phyloP scores from a whole-genome alignment of 2,113 vertebrate species.

The Climacteris rufus region DNA sequence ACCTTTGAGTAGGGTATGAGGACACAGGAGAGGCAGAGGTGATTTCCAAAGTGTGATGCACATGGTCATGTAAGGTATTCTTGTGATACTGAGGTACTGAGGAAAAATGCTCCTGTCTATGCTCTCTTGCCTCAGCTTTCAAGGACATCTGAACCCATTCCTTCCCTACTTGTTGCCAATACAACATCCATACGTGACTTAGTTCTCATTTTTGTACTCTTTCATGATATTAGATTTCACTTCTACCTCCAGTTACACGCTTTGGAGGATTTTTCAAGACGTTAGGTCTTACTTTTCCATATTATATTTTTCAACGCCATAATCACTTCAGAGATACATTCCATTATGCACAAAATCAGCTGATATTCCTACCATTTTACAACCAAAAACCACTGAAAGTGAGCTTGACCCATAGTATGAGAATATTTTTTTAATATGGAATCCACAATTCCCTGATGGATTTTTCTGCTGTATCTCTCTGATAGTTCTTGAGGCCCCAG shows the following conservation, averaged over 20 bases:
- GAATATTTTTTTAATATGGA: background rate
- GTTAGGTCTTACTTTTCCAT: background rate
- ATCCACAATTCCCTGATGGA: background rate
- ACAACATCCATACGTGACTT: background rate
- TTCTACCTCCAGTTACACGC: background rate
- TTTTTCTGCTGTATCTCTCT: background rate
- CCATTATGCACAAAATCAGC: background rate
- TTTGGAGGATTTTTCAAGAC: background rate
- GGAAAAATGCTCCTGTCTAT: background rate
- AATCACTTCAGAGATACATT: background rate
- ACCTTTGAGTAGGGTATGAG: fast-evolving
- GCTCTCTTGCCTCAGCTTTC: background rate
- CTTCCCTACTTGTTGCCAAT: background rate
- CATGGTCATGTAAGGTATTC: background rate
- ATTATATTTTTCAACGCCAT: background rate
- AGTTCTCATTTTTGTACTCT: background rate
- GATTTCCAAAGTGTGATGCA: background rate
- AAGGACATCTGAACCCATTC: background rate
- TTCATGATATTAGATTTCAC: background rate
- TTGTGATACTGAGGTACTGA: background rate
- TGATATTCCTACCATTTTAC: background rate
- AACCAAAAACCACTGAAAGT: background rate
- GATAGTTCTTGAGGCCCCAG: background rate
- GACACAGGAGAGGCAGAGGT: background rate
- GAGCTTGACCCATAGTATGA: background rate